phyloP scores from a whole-genome alignment of 2,797 vertebrate species.

The Lacerta agilis region DNA sequence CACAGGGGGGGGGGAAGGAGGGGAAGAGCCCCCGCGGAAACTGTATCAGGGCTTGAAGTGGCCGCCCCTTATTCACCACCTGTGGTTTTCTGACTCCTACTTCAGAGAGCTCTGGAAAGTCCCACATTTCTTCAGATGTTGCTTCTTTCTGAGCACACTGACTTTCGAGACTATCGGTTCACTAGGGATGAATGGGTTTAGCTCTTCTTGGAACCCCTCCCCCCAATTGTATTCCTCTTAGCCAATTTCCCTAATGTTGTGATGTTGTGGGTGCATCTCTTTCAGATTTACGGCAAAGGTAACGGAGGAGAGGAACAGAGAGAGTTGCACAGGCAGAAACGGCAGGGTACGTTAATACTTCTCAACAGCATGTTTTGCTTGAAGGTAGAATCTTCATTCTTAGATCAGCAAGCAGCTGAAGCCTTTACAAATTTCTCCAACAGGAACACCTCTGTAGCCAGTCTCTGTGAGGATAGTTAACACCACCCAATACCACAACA shows the following conservation, averaged over 20 bases:
- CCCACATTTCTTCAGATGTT: background rate
- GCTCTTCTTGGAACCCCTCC: background rate
- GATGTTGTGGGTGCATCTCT: background rate
- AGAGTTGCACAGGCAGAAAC: constrained; percentile 59
- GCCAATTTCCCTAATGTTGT: background rate
- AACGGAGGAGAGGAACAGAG: background rate
- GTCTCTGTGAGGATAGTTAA: no score
- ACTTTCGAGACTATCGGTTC: background rate
- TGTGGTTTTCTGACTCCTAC: background rate
- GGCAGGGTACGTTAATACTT: constrained; percentile 61
- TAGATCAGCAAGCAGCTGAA: no score
- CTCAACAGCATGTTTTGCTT: background rate
- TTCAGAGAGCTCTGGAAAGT: background rate
- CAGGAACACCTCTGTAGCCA: no score
- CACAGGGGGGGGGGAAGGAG: no score
- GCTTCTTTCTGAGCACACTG: background rate
- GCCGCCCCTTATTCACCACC: background rate
- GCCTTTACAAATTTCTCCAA: no score
- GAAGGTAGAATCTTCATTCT: background rate
- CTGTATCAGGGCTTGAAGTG: background rate
- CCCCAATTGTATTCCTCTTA: background rate
- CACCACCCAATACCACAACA: no score
- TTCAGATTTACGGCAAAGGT: constrained; percentile 39
- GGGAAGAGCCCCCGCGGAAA: background rate
- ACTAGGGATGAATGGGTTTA: background rate